phyloP scores from a whole-genome alignment of 2,888 invertebrate species.

The Allygus modestus region DNA sequence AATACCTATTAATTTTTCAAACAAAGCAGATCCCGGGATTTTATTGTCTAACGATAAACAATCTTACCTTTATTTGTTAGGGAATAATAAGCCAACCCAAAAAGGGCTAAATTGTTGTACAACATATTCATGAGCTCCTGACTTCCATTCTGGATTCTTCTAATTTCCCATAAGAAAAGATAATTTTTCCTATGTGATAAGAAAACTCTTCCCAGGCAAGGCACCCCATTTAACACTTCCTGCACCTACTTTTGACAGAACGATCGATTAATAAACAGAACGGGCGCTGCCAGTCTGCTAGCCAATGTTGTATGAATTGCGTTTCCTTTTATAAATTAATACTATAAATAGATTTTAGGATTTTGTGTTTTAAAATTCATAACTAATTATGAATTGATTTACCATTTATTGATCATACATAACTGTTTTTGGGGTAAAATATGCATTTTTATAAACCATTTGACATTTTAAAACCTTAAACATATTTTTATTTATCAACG shows the following conservation, averaged over 20 bases:
- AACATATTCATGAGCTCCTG: slow-evolving; percentile 52
- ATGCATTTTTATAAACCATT: too few species aligned
- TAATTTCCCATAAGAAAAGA: background rate
- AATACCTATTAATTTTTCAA: background rate
- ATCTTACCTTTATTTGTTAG: slow-evolving; percentile 58
- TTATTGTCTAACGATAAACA: background rate
- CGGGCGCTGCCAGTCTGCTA: slow-evolving; percentile 60
- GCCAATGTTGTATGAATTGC: background rate
- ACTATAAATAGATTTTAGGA: too few species aligned
- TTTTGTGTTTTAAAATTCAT: too few species aligned
- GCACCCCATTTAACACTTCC: slow-evolving; percentile 46
- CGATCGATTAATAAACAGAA: slow-evolving; percentile 61
- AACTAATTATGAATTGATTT: too few species aligned
- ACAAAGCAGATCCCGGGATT: background rate
- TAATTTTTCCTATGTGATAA: background rate
- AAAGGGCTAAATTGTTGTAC: slow-evolving; percentile 53
- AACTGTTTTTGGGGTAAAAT: too few species aligned
- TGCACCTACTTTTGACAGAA: slow-evolving; percentile 60
- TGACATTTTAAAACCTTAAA: too few species aligned
- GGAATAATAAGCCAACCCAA: slow-evolving; percentile 62
- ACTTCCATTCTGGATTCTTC: background rate
- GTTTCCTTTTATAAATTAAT: background rate
- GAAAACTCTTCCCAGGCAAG: background rate
- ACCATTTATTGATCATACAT: too few species aligned
- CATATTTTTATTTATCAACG: too few species aligned